Evolutionary conservation across 2,888 invertebrate genomes (phyloP), one percentile per base, ranked within the genome.

Genomic region (Linnaemya tessellans): DNA sequence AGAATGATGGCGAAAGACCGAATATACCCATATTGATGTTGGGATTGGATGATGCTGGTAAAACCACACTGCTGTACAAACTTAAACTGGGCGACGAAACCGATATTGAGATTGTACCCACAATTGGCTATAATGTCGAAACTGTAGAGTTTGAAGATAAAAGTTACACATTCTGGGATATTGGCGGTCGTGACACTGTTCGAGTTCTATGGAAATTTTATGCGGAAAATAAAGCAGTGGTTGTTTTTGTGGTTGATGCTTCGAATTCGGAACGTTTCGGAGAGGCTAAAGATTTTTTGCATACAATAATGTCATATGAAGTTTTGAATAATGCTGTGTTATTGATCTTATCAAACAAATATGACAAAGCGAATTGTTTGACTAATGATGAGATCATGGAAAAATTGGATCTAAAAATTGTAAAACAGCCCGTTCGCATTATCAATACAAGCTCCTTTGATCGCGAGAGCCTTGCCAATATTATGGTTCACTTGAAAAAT

Each of bases 91-190:
- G 89, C 15, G 64, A 20, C 8, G 87, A 88, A 56, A 86, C 88
- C 8, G 84, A 89, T 0, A 58, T 88, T 18, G 87, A 88, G 18
- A 89, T 88, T 1, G 89, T 91, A 71, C 90, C 90, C 4, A 91
- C 91, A 8, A 89, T 91, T 73, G 91, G 91, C 0, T 91, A 90
- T n/a, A 91, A 91, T 86, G 90, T 90, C 0, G 91, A 91, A 78
- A 88, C 89, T 5, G 86, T 91, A 1, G 87, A 90, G 49, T 90
- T 90, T 58, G 90, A 90, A 54, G 89, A 90, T 13, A 84, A 89
- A 41, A 88, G 88, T 4, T 89, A 90, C 56, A 91, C 89, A 0
- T 88, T 91, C 13, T 91, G 90, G 89, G 91, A 91, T 81, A 88
- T 91, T 78, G 91, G 91, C 22, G 91, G 90, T 0, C 90, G 89